A percentile compares a stretch with the other conserved stretches of the same genome.
These are phyloP conservation scores for Apoderus coryli DNA, from an alignment of 2,888 invertebrate genomes.

Conservation along the genomic window DNA sequence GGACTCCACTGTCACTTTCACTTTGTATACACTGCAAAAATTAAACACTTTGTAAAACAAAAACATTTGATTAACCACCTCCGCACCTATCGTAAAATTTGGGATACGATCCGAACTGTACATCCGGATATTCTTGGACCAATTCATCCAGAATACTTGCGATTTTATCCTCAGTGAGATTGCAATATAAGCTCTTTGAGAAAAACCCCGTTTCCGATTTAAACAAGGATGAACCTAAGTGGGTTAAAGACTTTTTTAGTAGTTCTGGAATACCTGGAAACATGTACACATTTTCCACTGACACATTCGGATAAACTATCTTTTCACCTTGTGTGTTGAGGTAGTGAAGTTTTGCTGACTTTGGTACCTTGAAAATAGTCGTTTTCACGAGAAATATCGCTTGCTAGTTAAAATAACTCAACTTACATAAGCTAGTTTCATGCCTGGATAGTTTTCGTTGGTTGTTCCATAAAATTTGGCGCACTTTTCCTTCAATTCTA, in stretches of 20 bases:
- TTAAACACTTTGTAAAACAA: constrained; percentile 3
- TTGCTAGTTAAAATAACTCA: no score
- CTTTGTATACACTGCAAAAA: constrained; percentile 33
- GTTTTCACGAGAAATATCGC: no score
- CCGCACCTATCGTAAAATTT: constrained; percentile 32
- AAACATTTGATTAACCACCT: no score
- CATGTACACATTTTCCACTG: constrained; percentile 47
- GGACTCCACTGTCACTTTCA: constrained; percentile 37
- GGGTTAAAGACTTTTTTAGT: constrained; percentile 30
- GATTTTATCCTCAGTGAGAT: constrained; percentile 34
- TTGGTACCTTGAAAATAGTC: constrained; percentile 34
- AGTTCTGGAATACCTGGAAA: constrained; percentile 56
- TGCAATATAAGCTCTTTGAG: constrained; percentile 32
- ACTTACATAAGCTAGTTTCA: constrained; percentile 30
- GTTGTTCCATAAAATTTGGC: constrained; percentile 31
- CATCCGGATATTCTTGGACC: constrained; percentile 34
- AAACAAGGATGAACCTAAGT: constrained; percentile 29
- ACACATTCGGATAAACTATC: constrained; percentile 33
- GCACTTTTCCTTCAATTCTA: constrained; percentile 34
- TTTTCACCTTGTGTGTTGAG: constrained; percentile 24
- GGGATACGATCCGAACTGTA: constrained; percentile 40
- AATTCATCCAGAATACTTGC: constrained; percentile 30
- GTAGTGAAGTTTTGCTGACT: constrained; percentile 33
- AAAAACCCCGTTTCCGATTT: constrained; percentile 30
- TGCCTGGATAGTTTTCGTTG: constrained; percentile 31